A percentile compares a stretch with the other conserved stretches of the same genome.
Conservation (phyloP, 2,888 invertebrate species). For the Tiphia femorata region DNA sequence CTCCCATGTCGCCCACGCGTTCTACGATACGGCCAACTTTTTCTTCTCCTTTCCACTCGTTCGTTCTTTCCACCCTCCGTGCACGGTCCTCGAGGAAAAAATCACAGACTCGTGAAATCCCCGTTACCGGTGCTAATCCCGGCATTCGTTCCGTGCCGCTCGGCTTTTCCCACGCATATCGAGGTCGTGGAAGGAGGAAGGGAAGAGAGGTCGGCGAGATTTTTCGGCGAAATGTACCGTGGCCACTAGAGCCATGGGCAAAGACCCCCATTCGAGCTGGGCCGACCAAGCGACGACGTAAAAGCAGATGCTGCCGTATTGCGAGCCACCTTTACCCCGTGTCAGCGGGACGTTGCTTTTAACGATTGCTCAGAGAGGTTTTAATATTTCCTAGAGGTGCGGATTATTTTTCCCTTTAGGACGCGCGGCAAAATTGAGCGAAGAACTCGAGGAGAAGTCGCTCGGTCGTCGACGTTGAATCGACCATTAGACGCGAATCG, state of each 20-base stretch:
- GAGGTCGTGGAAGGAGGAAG: not conserved
- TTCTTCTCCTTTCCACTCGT: not conserved
- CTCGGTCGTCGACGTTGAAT: too few relatives aligned
- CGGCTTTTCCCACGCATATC: not conserved
- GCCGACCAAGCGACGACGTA: not conserved
- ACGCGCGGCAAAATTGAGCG: too few relatives aligned
- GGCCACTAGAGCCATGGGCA: conserved; percentile 11
- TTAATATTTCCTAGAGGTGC: too few relatives aligned
- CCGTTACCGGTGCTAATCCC: conserved; percentile 53
- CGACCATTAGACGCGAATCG: too few relatives aligned
- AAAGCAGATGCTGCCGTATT: not conserved
- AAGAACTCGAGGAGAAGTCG: too few relatives aligned
- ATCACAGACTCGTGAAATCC: conserved; percentile 40
- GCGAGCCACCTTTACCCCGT: not conserved
- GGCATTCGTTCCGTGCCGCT: conserved; percentile 50
- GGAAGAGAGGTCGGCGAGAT: conserved; percentile 27
- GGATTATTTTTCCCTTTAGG: too few relatives aligned
- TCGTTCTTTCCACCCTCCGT: not conserved
- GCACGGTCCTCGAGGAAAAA: conserved; percentile 21
- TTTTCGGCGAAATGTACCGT: conserved; percentile 51
- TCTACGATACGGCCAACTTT: not conserved
- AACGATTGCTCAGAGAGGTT: conserved; percentile 16
- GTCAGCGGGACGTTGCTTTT: not conserved
- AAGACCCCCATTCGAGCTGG: not conserved
- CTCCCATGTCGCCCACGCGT: not conserved